Evolutionary conservation across 2,113 vertebrate genomes (phyloP).

Genomic region (Tricholaema leucomelas): DNA sequence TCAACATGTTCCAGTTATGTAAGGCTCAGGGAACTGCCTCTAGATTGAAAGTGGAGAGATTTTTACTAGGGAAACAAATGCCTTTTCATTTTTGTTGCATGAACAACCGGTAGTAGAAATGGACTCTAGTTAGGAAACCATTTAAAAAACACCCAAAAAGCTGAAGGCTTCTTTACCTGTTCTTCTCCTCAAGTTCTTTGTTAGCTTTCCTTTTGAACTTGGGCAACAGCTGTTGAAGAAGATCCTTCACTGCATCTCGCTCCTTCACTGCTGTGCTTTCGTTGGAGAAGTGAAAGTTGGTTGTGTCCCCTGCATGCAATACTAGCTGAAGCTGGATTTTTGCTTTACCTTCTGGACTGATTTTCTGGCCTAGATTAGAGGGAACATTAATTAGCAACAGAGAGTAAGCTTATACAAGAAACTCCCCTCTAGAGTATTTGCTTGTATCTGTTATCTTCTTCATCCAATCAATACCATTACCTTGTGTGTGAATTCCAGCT

Average conservation of each 20-base stretch:
- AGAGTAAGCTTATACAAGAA: constrained; percentile 36
- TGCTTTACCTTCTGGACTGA: constrained; percentile 97
- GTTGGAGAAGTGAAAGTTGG: constrained; percentile 96
- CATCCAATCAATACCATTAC: constrained; percentile 5
- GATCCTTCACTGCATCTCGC: constrained; percentile 92
- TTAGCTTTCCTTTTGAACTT: constrained; percentile 99
- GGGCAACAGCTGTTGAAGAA: constrained; percentile 95
- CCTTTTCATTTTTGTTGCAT: neutral
- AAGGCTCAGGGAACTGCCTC: neutral
- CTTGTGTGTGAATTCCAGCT: neutral
- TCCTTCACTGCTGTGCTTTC: constrained; percentile 94
- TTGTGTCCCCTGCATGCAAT: constrained; percentile 93
- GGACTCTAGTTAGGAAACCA: neutral
- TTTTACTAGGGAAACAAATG: neutral
- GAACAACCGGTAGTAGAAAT: neutral
- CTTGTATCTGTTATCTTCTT: neutral
- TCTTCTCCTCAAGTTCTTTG: constrained; percentile 98
- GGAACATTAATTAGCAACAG: constrained; percentile 22
- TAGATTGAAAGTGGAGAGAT: neutral
- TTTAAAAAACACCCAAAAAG: neutral
- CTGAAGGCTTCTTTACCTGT: constrained; percentile 80
- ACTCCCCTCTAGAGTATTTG: neutral
- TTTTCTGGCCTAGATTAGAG: constrained; percentile 92
- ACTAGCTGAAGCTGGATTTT: constrained; percentile 98
- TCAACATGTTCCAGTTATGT: neutral